These are phyloP conservation scores for Mugil cephalus DNA, from an alignment of 2,113 vertebrate genomes.

Conservation along the genomic window DNA sequence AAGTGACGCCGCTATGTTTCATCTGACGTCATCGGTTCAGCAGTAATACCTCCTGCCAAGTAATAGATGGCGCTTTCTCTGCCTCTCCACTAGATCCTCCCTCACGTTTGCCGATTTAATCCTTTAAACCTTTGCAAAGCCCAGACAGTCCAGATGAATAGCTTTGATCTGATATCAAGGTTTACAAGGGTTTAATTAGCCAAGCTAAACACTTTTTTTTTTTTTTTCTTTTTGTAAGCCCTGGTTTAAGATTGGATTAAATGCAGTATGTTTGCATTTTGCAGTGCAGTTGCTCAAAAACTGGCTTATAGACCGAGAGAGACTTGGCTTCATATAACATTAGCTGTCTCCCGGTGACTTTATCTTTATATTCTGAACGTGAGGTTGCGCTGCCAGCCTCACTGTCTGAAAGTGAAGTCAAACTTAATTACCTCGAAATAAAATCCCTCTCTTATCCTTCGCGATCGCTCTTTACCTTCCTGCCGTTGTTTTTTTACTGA, in stretches of 20 bases:
- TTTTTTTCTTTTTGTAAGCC: background rate
- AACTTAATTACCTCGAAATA: constrained; percentile 29
- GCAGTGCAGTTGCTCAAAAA: background rate
- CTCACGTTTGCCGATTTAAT: background rate
- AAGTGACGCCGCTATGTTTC: background rate
- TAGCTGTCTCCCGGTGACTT: background rate
- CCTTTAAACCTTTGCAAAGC: background rate
- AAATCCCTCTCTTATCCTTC: constrained; percentile 14
- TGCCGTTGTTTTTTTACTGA: background rate
- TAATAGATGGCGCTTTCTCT: too few species aligned
- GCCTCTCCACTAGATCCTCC: background rate
- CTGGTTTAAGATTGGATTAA: background rate
- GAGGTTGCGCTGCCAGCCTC: constrained; percentile 18
- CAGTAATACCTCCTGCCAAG: background rate
- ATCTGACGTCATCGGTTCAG: background rate
- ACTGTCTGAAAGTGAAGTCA: constrained; percentile 11
- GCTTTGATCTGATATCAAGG: background rate
- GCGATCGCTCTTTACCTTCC: constrained; percentile 1
- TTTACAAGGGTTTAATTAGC: background rate
- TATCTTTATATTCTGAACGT: constrained; percentile 4
- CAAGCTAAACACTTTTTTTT: background rate
- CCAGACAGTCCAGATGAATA: background rate
- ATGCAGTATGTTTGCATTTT: background rate
- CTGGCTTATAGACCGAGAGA: too few species aligned
- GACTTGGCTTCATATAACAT: background rate